phyloP scores from a whole-genome alignment of 2,797 vertebrate species.

The Saguinus oedipus region DNA sequence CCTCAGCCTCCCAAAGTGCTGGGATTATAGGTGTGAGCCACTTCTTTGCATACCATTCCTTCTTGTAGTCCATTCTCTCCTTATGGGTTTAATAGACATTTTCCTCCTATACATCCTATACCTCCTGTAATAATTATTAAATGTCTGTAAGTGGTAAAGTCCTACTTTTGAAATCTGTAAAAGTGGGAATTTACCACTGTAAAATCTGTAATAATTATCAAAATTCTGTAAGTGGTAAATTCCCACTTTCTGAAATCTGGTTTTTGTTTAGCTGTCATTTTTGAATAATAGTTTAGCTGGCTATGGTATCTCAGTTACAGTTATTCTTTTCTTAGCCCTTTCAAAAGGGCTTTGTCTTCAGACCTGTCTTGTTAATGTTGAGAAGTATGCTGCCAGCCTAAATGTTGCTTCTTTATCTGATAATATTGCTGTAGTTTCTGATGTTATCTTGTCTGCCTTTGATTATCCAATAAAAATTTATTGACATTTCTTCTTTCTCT shows the following conservation, averaged over 20 bases:
- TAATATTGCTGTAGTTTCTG: neutral
- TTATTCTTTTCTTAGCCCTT: neutral
- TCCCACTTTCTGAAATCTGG: neutral
- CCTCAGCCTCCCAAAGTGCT: no score
- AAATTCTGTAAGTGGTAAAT: neutral
- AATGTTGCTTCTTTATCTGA: neutral
- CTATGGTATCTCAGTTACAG: slow-evolving; percentile 1
- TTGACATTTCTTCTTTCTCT: neutral
- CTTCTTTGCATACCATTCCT: neutral
- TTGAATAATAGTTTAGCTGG: neutral
- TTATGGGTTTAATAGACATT: slow-evolving; percentile 9
- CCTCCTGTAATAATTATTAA: neutral
- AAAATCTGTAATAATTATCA: neutral
- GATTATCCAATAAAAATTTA: neutral
- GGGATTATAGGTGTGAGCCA: no score
- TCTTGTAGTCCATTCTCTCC: neutral
- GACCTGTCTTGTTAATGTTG: neutral
- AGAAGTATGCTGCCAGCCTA: neutral
- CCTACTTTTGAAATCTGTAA: neutral
- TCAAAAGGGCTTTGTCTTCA: slow-evolving; percentile 26
- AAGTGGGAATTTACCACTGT: no score
- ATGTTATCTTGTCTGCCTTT: neutral
- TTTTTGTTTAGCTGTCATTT: neutral
- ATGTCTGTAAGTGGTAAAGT: neutral
- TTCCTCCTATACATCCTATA: neutral